Conservation (phyloP, 1,140 invertebrate species). For the Schlechtendalia chinensis region DNA sequence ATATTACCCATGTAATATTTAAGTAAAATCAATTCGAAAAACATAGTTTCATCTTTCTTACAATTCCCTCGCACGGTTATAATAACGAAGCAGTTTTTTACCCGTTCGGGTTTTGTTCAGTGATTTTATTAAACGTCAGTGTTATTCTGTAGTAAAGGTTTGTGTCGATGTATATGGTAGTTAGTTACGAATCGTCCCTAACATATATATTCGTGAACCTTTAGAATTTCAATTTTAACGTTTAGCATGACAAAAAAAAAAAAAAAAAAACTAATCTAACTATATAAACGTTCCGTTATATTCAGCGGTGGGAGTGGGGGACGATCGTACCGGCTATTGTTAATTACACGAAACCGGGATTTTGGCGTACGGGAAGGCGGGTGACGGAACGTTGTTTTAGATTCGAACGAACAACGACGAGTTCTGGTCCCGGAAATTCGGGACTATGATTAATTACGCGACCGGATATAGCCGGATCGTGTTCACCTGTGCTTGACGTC, state of each 20-base stretch:
- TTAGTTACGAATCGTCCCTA: no score
- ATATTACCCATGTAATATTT: no score
- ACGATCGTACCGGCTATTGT: background rate
- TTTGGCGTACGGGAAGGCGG: background rate
- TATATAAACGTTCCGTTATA: background rate
- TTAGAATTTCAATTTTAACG: slow-evolving; percentile 14
- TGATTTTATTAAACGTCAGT: no score
- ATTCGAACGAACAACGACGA: background rate
- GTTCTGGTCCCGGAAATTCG: slow-evolving; percentile 29
- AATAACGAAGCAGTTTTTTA: no score
- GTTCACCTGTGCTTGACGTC: slow-evolving; percentile 34
- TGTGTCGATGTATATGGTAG: no score
- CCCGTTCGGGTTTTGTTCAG: no score
- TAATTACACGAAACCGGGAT: slow-evolving; percentile 10
- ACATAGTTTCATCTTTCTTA: no score
- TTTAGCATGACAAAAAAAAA: background rate
- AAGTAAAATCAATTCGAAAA: no score
- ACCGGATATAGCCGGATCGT: slow-evolving; percentile 17
- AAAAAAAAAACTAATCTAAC: background rate
- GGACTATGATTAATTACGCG: slow-evolving; percentile 38
- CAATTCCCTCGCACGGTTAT: no score
- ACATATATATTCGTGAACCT: no score
- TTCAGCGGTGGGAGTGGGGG: background rate
- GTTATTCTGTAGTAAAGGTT: no score
- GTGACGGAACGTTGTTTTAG: background rate